Evolutionary conservation across 2,797 vertebrate genomes (phyloP).

Genomic region (Hyperoplus lanceolatus): DNA sequence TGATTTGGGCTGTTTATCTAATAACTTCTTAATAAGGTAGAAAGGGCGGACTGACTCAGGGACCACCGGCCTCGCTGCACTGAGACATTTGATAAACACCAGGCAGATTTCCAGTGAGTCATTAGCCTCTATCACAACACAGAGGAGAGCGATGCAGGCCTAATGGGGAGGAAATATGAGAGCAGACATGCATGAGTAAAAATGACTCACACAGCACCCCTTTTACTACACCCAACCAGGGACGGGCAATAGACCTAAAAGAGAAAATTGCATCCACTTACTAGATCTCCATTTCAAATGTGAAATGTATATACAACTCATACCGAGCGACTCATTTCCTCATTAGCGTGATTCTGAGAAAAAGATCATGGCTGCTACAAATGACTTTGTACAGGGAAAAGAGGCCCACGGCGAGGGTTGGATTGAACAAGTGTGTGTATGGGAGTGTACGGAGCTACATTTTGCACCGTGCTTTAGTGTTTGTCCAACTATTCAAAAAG

Average conservation of each 20-base stretch:
- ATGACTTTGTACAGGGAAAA: slow-evolving; percentile 49
- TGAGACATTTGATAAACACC: slow-evolving; percentile 77
- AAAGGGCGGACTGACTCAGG: slow-evolving; percentile 33
- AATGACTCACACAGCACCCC: slow-evolving; percentile 64
- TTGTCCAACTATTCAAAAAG: slow-evolving; percentile 23
- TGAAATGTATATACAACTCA: slow-evolving; percentile 65
- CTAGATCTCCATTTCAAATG: slow-evolving; percentile 62
- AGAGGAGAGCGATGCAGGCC: slow-evolving; percentile 64
- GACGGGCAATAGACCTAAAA: slow-evolving; percentile 60
- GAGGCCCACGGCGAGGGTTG: slow-evolving; percentile 28
- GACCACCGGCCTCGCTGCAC: slow-evolving; percentile 60
- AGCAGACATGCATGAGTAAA: slow-evolving; percentile 74
- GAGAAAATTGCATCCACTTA: slow-evolving; percentile 65
- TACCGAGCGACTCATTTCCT: slow-evolving; percentile 63
- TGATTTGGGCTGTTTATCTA: slow-evolving; percentile 50
- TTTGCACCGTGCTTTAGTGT: slow-evolving; percentile 9
- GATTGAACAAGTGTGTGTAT: slow-evolving; percentile 13
- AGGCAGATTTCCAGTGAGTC: slow-evolving; percentile 80
- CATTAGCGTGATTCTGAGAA: slow-evolving; percentile 66
- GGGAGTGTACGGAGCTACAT: slow-evolving; percentile 1
- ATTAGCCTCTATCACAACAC: slow-evolving; percentile 81
- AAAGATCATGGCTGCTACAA: slow-evolving; percentile 61
- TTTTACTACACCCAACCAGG: slow-evolving; percentile 48
- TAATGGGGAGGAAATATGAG: slow-evolving; percentile 80
- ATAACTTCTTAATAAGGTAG: slow-evolving; percentile 20